phyloP scores from a whole-genome alignment of 2,113 vertebrate genomes.

The Gambusia holbrooki region DNA sequence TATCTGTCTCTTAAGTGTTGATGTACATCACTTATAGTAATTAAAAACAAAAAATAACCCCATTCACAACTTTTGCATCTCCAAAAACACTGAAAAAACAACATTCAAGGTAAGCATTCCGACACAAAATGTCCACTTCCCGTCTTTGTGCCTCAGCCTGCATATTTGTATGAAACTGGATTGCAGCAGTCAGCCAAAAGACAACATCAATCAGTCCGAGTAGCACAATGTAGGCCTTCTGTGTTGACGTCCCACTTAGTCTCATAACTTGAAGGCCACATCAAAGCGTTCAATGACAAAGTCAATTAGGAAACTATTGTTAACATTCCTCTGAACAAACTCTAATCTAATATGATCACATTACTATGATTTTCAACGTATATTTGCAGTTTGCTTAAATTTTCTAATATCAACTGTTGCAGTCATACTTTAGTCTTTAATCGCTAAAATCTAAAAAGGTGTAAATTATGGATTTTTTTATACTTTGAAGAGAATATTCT shows the following conservation, averaged over 20 bases:
- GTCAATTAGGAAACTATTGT: slow-evolving; percentile 1
- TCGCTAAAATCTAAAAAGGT: not conserved
- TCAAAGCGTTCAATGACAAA: slow-evolving; percentile 29
- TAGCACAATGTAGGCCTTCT: slow-evolving; percentile 45
- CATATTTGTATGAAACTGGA: slow-evolving; percentile 58
- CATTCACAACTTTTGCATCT: not conserved
- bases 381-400: not conserved
- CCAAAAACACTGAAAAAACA: slow-evolving; percentile 1
- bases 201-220: slow-evolving; percentile 67
- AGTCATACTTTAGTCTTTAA: slow-evolving; percentile 9
- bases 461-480: not conserved
- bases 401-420: not conserved
- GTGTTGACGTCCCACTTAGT: slow-evolving; percentile 58
- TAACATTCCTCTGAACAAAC: not conserved
- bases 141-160: slow-evolving; percentile 71
- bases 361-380: not conserved
- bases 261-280: slow-evolving; percentile 48
- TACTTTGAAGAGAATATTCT: not conserved
- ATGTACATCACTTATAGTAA: slow-evolving; percentile 4
- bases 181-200: slow-evolving; percentile 47
- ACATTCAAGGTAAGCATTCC: slow-evolving; percentile 26
- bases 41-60: not conserved
- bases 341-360: not conserved
- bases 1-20: not conserved
- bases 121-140: slow-evolving; percentile 62